phyloP scores from a whole-genome alignment of 2,113 vertebrate species.

The Capricornis sumatraensis region DNA sequence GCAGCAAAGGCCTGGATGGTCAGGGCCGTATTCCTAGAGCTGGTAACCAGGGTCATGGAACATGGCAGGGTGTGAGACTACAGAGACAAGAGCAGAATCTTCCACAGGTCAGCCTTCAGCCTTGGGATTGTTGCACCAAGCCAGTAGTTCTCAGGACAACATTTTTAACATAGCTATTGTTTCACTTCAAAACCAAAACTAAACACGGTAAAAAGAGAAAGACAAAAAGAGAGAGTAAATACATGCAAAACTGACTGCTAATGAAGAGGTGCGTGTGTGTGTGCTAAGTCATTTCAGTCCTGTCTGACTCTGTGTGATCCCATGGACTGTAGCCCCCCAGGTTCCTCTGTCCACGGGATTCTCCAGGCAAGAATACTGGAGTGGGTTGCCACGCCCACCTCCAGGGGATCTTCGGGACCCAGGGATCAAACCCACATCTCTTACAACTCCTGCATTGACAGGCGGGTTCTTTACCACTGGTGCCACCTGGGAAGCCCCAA shows the following conservation, averaged over 20 bases:
- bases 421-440: not conserved
- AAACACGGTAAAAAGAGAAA: not conserved
- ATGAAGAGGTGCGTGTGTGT: not conserved
- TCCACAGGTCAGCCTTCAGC: not conserved
- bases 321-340: not conserved
- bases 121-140: not conserved
- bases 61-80: not conserved
- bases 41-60: not conserved
- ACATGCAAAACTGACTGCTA: not conserved
- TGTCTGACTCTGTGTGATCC: not conserved
- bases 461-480: not conserved
- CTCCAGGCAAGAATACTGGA: not conserved
- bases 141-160: not conserved
- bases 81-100: not conserved
- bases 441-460: not conserved
- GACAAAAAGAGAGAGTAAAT: not conserved
- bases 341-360: not conserved
- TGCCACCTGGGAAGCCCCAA: not conserved
- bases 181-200: not conserved
- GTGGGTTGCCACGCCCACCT: not conserved
- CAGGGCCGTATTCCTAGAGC: not conserved
- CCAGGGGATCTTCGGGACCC: not conserved
- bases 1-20: not conserved
- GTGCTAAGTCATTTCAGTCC: not conserved
- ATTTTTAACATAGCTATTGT: not conserved